Percentiles rank a stretch among this genome's conserved stretches.
phyloP scores from a whole-genome alignment of 1,140 invertebrate species.

The Centruroides vittatus region DNA sequence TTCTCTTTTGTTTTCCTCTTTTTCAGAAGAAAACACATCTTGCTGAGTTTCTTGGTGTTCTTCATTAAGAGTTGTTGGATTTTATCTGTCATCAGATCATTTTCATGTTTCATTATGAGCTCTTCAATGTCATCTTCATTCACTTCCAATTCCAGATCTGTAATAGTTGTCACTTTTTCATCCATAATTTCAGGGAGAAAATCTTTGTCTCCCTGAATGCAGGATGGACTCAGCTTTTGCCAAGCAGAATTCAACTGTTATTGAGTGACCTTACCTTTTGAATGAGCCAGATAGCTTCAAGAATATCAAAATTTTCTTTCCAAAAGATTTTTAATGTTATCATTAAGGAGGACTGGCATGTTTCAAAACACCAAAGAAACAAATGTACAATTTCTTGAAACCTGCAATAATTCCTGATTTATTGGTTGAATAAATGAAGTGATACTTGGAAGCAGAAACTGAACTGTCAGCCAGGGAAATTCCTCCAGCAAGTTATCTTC shows the following conservation, averaged over 20 bases:
- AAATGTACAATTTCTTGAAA: slow-evolving; percentile 19
- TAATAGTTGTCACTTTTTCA: slow-evolving; percentile 1
- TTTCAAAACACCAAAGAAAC: background rate
- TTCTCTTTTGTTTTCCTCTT: background rate
- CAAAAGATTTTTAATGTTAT: background rate
- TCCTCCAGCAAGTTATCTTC: background rate
- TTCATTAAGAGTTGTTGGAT: slow-evolving; percentile 2
- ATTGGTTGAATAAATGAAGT: slow-evolving; percentile 17
- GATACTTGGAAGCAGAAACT: slow-evolving; percentile 14
- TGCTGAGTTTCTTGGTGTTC: background rate
- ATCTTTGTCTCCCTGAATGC: background rate
- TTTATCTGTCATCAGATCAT: slow-evolving; percentile 3
- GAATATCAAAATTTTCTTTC: background rate
- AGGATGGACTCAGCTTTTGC: slow-evolving; percentile 8
- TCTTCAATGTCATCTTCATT: background rate
- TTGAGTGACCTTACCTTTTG: slow-evolving; percentile 5
- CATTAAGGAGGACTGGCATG: background rate
- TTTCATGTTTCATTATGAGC: slow-evolving; percentile 2
- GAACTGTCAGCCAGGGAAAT: slow-evolving; percentile 7
- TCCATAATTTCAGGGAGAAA: background rate
- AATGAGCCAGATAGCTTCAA: slow-evolving; percentile 3
- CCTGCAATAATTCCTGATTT: slow-evolving; percentile 16
- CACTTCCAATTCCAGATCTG: slow-evolving; percentile 6
- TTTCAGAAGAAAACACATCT: background rate
- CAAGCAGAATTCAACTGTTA: slow-evolving; percentile 4